Percentiles rank a stretch among this genome's conserved stretches.
These are phyloP conservation scores for Cenopis cana DNA, from an alignment of 2,888 invertebrate genomes.

Conservation along the genomic window DNA sequence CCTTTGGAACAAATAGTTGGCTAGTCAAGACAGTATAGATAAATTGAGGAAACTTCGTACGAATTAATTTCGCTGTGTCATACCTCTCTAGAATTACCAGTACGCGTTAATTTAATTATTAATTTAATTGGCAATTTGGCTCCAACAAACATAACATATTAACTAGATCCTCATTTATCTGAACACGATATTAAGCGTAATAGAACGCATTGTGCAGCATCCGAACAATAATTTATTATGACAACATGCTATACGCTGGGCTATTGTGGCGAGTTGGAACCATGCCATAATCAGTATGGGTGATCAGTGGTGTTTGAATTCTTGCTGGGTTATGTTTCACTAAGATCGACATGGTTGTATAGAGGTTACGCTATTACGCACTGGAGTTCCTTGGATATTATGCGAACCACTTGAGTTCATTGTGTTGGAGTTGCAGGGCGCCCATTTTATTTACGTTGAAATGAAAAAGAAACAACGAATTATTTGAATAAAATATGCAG, in stretches of 20 bases:
- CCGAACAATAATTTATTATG: slow-evolving; percentile 67
- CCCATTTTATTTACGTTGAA: no score
- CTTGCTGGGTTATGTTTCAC: slow-evolving; percentile 17
- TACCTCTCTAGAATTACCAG: no score
- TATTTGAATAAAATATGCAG: no score
- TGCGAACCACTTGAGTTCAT: background rate
- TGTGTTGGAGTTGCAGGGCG: background rate
- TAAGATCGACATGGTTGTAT: slow-evolving; percentile 3
- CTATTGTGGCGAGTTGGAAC: slow-evolving; percentile 71
- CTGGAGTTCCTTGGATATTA: background rate
- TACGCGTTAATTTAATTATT: background rate
- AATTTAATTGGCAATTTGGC: slow-evolving; percentile 14
- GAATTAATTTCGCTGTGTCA: background rate
- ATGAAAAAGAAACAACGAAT: no score
- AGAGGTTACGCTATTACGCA: background rate
- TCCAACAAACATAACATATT: slow-evolving; percentile 28
- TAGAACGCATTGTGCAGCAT: slow-evolving; percentile 67
- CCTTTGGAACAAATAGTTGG: background rate
- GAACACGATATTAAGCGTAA: slow-evolving; percentile 61
- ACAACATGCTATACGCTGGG: slow-evolving; percentile 59
- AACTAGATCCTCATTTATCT: slow-evolving; percentile 35
- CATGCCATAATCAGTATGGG: slow-evolving; percentile 64
- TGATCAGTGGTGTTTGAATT: slow-evolving; percentile 53
- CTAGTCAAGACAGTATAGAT: background rate
- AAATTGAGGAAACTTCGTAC: background rate